Base-by-base conservation (phyloP, 2,113 vertebrate species). In the Paralichthys olivaceus region DNA sequence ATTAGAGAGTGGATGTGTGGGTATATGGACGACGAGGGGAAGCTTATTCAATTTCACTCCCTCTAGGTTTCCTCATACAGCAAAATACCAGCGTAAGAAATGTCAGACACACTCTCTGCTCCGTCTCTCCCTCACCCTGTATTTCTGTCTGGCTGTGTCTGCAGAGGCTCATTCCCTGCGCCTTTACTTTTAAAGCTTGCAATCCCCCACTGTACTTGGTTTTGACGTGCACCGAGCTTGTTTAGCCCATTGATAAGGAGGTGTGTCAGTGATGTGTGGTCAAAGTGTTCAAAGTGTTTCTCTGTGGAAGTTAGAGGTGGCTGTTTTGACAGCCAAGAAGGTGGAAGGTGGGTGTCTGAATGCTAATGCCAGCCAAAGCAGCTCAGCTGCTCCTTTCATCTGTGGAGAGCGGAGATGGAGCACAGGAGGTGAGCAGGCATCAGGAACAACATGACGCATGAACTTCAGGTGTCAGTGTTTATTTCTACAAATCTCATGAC, bases 301-400 rank as follows among this genome's bases (percentile, higher is more conserved):
- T 79, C 73, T 53, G 69, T 70, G 78, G 64, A 87, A 84, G 81
- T 73, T 72, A 54, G 70, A 88, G 83, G 84, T 83, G 81, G 72
- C 63, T 86, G 79, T 79, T 86, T 77, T 89, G 89, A 89, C 85
- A 81, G 74, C 56, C 87, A 87, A 89, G 86, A 84, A 80, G 79
- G 82, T 72, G 80, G 59, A 61, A 70, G 87, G 84, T 80, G 55
- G 69, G 60, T 69, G 72, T 85, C 23, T 68, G 84, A 80, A 90
- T 90, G 71, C 76, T 87, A 88, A 88, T 88, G 80, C 60, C 32
- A 72, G 37, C 61, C 70, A 77, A 45, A 61, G 26, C 69, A 81
- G 68, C 86, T 7, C 80, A 66, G 76, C 49, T 26, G 63, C 81
- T 69, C 26, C 72, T 87, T 88, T 86, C 75, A 82, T 80, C 40